These are phyloP conservation scores for Muscicapa striata DNA, from an alignment of 2,797 vertebrate species.

Conservation along the genomic window DNA sequence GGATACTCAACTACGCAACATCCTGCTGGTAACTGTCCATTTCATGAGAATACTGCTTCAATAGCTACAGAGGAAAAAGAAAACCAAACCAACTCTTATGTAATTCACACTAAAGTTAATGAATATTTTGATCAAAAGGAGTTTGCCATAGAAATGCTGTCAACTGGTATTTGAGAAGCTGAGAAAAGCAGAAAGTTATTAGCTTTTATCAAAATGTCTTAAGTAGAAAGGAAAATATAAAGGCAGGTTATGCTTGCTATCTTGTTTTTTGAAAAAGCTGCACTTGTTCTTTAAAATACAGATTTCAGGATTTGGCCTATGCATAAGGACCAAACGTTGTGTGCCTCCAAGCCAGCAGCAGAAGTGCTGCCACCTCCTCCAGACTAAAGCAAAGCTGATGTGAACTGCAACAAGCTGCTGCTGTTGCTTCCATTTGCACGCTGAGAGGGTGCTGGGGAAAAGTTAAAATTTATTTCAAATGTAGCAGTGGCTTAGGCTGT, in stretches of 20 bases:
- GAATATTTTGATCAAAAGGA: background rate
- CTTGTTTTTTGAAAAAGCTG: background rate
- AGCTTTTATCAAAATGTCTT: background rate
- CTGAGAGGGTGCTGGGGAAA: background rate
- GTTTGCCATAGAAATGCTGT: background rate
- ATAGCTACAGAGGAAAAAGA: background rate
- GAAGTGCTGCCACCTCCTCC: background rate
- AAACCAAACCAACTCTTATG: rapidly evolving
- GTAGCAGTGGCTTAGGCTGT: background rate
- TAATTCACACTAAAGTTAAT: background rate
- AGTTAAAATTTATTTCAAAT: background rate
- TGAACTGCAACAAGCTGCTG: background rate
- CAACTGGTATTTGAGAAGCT: background rate
- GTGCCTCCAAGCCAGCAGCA: background rate
- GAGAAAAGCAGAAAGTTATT: background rate
- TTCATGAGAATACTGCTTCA: background rate
- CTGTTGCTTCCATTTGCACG: background rate
- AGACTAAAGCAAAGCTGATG: background rate
- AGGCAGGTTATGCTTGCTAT: background rate
- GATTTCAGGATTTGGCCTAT: background rate
- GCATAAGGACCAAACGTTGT: rapidly evolving
- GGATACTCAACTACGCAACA: slow-evolving; percentile 90
- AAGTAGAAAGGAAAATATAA: background rate
- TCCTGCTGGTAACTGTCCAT: slow-evolving; percentile 83
- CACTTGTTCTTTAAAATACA: background rate